Evolutionary conservation across 2,113 vertebrate species (phyloP).

Genomic region (Seriola dumerili): DNA sequence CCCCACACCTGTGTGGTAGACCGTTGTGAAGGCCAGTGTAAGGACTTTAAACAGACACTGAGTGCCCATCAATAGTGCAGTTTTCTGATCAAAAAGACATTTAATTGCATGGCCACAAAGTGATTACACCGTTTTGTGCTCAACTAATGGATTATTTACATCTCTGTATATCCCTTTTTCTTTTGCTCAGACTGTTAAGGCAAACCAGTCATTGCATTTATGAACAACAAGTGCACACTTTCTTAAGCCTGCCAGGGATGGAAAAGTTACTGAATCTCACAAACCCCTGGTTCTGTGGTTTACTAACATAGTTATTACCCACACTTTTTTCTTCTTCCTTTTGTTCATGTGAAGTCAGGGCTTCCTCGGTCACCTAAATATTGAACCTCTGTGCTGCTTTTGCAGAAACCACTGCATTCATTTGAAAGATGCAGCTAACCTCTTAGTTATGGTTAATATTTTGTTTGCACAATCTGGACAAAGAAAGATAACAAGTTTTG

Average conservation of each 20-base stretch:
- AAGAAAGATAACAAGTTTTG: neutral
- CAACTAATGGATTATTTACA: neutral
- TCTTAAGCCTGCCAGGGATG: neutral
- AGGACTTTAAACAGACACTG: neutral
- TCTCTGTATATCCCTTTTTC: neutral
- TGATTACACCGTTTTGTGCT: neutral
- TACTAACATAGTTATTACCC: neutral
- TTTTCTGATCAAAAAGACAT: conserved; percentile 1
- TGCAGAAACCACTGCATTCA: conserved; percentile 1
- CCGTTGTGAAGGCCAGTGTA: neutral
- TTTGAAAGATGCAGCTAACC: conserved; percentile 1
- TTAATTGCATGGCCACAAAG: neutral
- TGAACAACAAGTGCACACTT: neutral
- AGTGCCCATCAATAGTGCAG: neutral
- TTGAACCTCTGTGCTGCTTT: neutral
- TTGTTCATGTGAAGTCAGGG: neutral
- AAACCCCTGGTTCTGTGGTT: conserved; percentile 13
- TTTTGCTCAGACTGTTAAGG: neutral
- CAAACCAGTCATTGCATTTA: neutral
- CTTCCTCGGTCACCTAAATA: conserved; percentile 15
- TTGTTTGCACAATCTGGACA: neutral
- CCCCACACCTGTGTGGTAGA: neutral
- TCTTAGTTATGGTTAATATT: neutral
- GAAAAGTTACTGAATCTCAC: conserved; percentile 14
- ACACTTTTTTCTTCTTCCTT: neutral